Conservation (phyloP, 2,888 invertebrate species). For the Scaptomyza flava region DNA sequence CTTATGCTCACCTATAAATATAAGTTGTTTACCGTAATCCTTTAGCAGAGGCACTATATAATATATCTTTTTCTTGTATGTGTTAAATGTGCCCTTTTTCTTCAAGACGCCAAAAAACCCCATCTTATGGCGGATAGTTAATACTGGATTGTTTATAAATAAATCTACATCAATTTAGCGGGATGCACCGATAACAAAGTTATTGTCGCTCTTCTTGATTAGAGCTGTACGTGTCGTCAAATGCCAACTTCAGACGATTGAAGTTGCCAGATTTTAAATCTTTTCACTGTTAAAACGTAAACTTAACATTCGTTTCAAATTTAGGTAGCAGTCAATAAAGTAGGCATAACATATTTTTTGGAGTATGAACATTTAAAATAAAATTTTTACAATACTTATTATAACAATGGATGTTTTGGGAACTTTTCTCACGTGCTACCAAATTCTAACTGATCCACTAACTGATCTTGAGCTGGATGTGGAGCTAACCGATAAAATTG, state of each 20-base stretch:
- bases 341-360: neutral
- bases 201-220: no score
- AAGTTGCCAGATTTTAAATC: neutral
- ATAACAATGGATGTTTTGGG: constrained; percentile 35
- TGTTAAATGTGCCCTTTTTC: no score
- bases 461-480: constrained; percentile 41
- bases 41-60: no score
- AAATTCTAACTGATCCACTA: constrained; percentile 46
- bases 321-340: neutral
- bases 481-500: constrained; percentile 30
- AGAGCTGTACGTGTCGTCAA: neutral
- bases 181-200: no score
- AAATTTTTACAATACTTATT: neutral
- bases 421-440: constrained; percentile 47
- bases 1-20: no score
- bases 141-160: no score
- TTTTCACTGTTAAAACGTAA: neutral
- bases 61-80: no score
- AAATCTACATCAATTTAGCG: no score
- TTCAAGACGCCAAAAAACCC: no score
- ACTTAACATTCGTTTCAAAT: neutral
- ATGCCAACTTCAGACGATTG: no score
- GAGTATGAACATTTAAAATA: constrained; percentile 3
- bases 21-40: no score
- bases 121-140: no score